These are phyloP conservation scores for Indicator indicator DNA, from an alignment of 2,113 vertebrate species.

Conservation along the genomic window DNA sequence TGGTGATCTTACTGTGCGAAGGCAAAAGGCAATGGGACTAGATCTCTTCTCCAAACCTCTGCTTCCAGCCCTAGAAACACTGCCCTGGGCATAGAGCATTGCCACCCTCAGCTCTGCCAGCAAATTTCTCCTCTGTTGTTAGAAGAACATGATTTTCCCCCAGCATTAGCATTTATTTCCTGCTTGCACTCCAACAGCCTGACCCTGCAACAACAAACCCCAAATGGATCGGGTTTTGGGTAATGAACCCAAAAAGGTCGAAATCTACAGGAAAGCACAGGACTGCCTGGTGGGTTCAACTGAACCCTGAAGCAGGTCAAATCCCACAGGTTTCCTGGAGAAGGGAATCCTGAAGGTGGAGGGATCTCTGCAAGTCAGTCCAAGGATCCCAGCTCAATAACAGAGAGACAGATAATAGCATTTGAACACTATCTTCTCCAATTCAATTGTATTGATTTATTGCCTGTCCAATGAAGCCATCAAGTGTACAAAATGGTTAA, in stretches of 20 bases:
- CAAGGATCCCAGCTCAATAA: constrained; percentile 65
- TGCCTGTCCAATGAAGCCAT: constrained; percentile 71
- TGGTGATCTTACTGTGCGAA: fast-evolving
- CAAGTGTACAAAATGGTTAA: constrained; percentile 70
- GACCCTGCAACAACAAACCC: background rate
- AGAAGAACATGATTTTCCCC: background rate
- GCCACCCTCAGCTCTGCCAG: background rate
- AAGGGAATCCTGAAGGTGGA: constrained; percentile 25
- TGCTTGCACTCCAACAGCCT: background rate
- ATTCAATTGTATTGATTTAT: constrained; percentile 74
- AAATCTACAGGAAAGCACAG: background rate
- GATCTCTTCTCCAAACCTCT: background rate
- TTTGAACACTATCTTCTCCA: constrained; percentile 69
- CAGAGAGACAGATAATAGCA: constrained; percentile 64
- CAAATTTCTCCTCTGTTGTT: background rate
- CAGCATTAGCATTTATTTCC: background rate
- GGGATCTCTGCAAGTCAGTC: constrained; percentile 34
- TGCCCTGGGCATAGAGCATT: fast-evolving
- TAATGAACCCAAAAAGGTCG: background rate
- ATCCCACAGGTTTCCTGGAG: background rate
- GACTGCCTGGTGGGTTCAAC: fast-evolving
- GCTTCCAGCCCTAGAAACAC: background rate
- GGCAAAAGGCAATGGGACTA: background rate
- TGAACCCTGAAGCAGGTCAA: background rate
- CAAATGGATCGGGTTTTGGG: background rate